Evolutionary conservation across 2,797 vertebrate species (phyloP).

Genomic region (Enteromius paludinosus): DNA sequence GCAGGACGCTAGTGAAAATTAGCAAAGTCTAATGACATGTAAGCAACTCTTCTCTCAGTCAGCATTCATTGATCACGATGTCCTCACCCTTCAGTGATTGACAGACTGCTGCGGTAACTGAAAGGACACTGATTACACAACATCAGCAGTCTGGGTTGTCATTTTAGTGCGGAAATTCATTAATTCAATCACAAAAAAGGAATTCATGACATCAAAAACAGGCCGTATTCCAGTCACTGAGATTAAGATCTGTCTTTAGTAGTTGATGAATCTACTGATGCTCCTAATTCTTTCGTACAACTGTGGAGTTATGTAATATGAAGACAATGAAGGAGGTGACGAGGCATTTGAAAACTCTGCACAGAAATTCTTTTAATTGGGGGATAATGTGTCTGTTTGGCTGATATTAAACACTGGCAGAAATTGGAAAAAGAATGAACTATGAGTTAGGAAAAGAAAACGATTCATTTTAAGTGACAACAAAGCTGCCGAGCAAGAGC

Average conservation of each 20-base stretch:
- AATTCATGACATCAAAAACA: conserved; percentile 11
- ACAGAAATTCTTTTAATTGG: conserved; percentile 5
- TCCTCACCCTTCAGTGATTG: conserved; percentile 5
- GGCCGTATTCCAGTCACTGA: neutral
- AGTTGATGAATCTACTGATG: neutral
- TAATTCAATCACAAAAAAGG: neutral
- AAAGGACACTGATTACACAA: conserved; percentile 10
- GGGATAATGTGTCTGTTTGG: conserved; percentile 9
- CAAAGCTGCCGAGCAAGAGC: conserved; percentile 10
- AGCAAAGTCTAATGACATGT: neutral
- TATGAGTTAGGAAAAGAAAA: conserved; percentile 13
- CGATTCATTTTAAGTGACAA: neutral
- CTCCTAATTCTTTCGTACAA: neutral
- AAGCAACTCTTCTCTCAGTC: conserved; percentile 16
- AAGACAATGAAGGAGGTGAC: neutral
- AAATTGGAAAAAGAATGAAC: neutral
- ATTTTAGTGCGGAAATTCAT: neutral
- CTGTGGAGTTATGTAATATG: neutral
- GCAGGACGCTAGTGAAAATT: neutral
- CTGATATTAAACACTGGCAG: neutral
- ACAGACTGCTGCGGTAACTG: conserved; percentile 17
- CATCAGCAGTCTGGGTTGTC: conserved; percentile 16
- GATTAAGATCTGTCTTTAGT: conserved; percentile 13
- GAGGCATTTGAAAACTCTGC: neutral
- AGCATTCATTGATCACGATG: conserved; percentile 22